phyloP scores from a whole-genome alignment of 2,888 invertebrate species.

The Malachius bipustulatus region DNA sequence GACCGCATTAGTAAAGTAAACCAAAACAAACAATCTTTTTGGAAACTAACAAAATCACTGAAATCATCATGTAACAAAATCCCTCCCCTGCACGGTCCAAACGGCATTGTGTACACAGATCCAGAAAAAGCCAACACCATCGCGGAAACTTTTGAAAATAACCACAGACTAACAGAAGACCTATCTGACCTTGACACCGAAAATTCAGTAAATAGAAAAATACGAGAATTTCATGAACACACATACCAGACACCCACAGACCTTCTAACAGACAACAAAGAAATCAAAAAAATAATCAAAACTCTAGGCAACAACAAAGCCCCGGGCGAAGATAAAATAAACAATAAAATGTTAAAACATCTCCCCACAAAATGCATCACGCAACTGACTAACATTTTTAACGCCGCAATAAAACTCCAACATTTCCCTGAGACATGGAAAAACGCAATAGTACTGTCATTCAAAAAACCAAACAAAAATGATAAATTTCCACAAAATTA shows the following conservation, averaged over 20 bases:
- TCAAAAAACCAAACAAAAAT: slow-evolving; percentile 8
- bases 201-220: too few species aligned
- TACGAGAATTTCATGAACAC: too few species aligned
- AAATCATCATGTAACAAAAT: not conserved
- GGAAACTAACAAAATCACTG: not conserved
- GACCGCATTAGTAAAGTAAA: not conserved
- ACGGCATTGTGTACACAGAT: not conserved
- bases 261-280: too few species aligned
- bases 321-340: not conserved
- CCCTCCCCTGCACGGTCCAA: not conserved
- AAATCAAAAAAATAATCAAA: too few species aligned
- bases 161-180: too few species aligned
- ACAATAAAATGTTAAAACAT: not conserved
- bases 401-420: not conserved
- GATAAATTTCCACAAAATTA: slow-evolving; percentile 8
- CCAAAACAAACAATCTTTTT: slow-evolving; percentile 3
- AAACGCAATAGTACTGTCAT: slow-evolving; percentile 7
- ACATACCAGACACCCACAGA: not conserved
- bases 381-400: not conserved
- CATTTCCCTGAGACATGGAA: too few species aligned
- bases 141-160: too few species aligned
- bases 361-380: not conserved
- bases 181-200: not conserved
- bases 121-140: not conserved
- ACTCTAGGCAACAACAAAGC: too few species aligned